Percentiles rank a stretch among this genome's conserved stretches.
phyloP scores from a whole-genome alignment of 2,888 invertebrate genomes.

The Clostera curtula region DNA sequence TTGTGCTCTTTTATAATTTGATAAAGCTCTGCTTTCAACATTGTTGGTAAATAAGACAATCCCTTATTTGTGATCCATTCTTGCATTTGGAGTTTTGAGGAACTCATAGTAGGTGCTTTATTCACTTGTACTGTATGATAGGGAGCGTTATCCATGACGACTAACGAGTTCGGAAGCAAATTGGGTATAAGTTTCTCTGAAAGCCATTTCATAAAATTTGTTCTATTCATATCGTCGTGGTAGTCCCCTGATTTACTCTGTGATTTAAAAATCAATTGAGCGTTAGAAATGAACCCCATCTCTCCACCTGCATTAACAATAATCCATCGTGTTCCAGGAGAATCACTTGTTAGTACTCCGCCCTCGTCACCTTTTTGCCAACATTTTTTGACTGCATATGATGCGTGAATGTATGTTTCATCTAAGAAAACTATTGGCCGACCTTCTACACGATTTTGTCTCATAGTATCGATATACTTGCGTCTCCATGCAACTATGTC shows the following conservation, averaged over 20 bases:
- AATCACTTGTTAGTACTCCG: no score
- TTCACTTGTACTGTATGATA: slow-evolving; percentile 1
- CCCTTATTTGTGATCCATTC: slow-evolving; percentile 1
- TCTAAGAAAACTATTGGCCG: no score
- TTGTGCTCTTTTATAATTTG: slow-evolving; percentile 16
- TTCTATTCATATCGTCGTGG: slow-evolving; percentile 10
- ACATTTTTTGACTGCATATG: no score
- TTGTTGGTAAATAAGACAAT: slow-evolving; percentile 3
- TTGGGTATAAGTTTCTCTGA: slow-evolving; percentile 9
- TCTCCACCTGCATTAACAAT: slow-evolving; percentile 6
- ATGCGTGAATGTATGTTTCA: no score
- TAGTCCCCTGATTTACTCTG: slow-evolving; percentile 9
- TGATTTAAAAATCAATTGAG: slow-evolving; percentile 4
- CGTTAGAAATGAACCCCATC: slow-evolving; percentile 9
- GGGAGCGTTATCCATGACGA: slow-evolving; percentile 10
- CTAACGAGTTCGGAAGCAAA: slow-evolving; percentile 4
- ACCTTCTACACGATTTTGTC: no score
- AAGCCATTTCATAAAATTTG: slow-evolving; percentile 13
- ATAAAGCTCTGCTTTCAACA: slow-evolving; percentile 12
- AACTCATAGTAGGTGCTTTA: background rate
- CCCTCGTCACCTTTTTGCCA: no score
- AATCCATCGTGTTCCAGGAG: no score
- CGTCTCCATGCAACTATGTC: no score
- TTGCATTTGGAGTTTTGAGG: background rate
- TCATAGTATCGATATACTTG: no score